Conservation (phyloP, 2,797 vertebrate genomes). For the Ctenosaura bakeri region DNA sequence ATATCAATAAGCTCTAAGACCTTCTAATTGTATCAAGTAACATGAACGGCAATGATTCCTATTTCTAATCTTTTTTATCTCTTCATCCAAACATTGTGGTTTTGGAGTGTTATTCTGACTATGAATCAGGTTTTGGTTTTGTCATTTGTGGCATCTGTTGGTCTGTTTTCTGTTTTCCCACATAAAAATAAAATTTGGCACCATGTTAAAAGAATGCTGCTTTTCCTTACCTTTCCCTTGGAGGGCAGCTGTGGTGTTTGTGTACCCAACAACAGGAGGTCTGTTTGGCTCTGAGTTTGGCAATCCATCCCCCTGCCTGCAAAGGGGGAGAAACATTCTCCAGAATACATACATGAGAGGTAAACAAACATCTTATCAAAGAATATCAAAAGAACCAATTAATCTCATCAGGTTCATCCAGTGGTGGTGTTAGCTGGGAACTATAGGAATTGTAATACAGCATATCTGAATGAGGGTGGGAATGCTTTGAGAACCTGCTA, state of each 20-base stretch:
- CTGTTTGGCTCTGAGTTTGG: background rate
- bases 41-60: too few species aligned
- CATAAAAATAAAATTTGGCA: background rate
- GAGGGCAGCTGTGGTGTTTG: background rate
- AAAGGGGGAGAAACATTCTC: background rate
- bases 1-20: too few species aligned
- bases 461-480: background rate
- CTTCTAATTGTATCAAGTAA: too few species aligned
- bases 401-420: too few species aligned
- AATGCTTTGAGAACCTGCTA: background rate
- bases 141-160: too few species aligned
- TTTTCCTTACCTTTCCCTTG: conserved; percentile 24
- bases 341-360: background rate
- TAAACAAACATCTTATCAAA: background rate
- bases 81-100: too few species aligned
- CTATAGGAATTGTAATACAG: background rate
- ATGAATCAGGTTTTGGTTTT: too few species aligned
- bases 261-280: background rate
- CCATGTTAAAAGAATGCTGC: background rate
- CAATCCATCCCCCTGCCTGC: background rate
- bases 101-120: too few species aligned
- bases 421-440: background rate
- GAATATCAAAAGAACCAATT: background rate
- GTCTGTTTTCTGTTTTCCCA: too few species aligned
- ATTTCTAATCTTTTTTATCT: too few species aligned